These are phyloP conservation scores for Thamnophis elegans DNA, from an alignment of 2,797 vertebrate species.

Conservation along the genomic window DNA sequence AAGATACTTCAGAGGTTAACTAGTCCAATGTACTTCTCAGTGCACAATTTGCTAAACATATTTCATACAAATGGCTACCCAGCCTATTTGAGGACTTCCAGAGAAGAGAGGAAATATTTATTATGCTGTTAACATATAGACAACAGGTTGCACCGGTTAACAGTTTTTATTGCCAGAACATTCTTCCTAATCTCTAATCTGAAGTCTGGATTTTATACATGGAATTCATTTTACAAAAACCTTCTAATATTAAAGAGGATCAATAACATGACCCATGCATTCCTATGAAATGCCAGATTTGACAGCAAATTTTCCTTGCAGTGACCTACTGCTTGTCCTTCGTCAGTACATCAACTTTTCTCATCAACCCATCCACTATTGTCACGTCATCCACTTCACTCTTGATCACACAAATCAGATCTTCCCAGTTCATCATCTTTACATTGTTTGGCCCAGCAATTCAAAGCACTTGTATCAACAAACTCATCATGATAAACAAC, in stretches of 20 bases:
- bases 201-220: not conserved
- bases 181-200: not conserved
- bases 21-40: not conserved
- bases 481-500: not conserved
- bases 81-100: not conserved
- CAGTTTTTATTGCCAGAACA: not conserved
- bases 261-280: not conserved
- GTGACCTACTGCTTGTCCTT: not conserved
- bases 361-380: not conserved
- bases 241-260: not conserved
- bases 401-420: not conserved
- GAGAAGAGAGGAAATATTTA: not conserved
- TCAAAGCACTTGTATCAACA: not conserved
- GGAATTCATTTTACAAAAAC: not conserved
- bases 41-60: not conserved
- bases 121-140: not conserved
- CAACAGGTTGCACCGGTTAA: not conserved
- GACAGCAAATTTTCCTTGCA: not conserved
- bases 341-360: not conserved
- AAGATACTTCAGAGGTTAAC: not conserved
- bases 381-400: not conserved
- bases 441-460: not conserved
- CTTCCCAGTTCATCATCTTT: not conserved
- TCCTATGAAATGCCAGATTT: not conserved
- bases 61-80: not conserved